Evolutionary conservation across 2,113 vertebrate genomes (phyloP).

Genomic region (Dasyornis broadbenti): DNA sequence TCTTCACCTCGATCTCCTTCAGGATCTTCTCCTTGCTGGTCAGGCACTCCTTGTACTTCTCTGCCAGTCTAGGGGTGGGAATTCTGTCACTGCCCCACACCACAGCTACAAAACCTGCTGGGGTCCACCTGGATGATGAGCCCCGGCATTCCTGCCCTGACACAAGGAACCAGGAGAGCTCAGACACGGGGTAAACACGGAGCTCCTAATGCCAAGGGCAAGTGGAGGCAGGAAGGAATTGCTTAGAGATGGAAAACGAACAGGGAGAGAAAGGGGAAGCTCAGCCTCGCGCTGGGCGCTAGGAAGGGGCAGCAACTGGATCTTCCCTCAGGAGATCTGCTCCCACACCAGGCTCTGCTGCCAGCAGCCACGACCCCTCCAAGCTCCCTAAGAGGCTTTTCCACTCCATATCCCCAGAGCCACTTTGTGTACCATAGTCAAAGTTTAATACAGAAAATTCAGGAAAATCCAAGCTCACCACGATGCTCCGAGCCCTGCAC

Average conservation of each 20-base stretch:
- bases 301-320: fast-evolving
- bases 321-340: background rate
- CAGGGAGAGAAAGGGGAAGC: background rate
- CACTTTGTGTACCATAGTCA: background rate
- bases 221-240: background rate
- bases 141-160: background rate
- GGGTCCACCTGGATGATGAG: background rate
- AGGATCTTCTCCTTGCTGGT: slow-evolving; percentile 93
- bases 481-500: fast-evolving
- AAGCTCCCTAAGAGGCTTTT: background rate
- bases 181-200: background rate
- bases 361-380: background rate
- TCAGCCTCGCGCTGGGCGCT: fast-evolving
- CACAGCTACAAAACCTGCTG: background rate
- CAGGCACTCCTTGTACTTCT: slow-evolving; percentile 89
- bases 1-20: slow-evolving; percentile 96
- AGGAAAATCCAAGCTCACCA: background rate
- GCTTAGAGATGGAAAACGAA: fast-evolving
- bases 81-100: background rate
- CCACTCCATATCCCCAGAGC: too few species aligned
- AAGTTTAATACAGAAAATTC: background rate
- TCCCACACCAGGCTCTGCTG: background rate
- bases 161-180: background rate
- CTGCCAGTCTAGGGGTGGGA: slow-evolving; percentile 80
- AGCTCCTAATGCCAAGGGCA: background rate